Evolutionary conservation across 1,140 invertebrate species (phyloP), one percentile per base, ranked within the genome.

Genomic region (Meloidogyne hapla): DNA sequence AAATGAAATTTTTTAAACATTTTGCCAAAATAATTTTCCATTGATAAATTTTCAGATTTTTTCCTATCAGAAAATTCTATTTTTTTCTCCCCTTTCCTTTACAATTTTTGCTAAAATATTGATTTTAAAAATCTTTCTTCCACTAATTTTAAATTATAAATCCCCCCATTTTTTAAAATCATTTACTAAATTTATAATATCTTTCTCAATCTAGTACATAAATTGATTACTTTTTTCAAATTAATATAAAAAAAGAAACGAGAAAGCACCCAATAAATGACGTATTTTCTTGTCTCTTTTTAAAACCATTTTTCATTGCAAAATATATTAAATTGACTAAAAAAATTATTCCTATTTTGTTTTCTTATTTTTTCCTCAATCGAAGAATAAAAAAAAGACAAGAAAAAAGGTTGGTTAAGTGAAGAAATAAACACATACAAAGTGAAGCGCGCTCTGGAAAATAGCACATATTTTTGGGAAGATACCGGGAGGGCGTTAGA

Each of bases 361-460:
- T 5, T 56, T 56, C 12, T 56, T 56, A 56, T 56, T 56, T 56
- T 48, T 56, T 56, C 42, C 18, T 56, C 48, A 56, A 56, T 56
- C 48, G 48, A 56, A 56, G 12, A 48, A 4, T 48, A 48, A 48
- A 56, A 48, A 48, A 48, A 48, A 48, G 48, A 56, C 48, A 56
- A 56, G 48, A 56, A 56, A 33, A 33, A 56, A 56, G 48, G 48
- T 56, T 56, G 48, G 48, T 56, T 56, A n/a, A n/a, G 48, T 56
- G n/a, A 56, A 48, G 45, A 48, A 56, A 56, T 56, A 56, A 56
- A 56, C n/a, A 33, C 33, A 56, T n/a, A n/a, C n/a, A n/a, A 56
- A 56, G 48, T 56, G 48, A 56, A 56, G 48, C 45, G 45, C 48
- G 48, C 33, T 56, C 48, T 56, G 48, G 48, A 56, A 56, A 56